Base-by-base conservation (phyloP, 2,797 vertebrate genomes). In the Fundulus diaphanus region DNA sequence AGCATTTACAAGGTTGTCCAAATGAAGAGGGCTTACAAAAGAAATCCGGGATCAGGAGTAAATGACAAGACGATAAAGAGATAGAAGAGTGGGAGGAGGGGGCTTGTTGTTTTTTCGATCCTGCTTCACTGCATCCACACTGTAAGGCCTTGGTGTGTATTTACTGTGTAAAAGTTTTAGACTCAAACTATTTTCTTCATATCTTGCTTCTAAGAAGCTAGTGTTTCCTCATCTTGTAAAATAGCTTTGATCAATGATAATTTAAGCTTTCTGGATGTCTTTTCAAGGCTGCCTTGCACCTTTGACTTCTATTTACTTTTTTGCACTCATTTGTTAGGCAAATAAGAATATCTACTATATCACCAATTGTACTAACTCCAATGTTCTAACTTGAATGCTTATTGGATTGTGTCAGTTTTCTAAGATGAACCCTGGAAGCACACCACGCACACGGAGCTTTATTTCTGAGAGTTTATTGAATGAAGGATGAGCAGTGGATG, bases 1-100 rank as follows among this genome's bases (percentile, higher is more conserved):
- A 82, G 88, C 59, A 70, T 90, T 92, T 83, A 85, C 70, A 1
- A 80, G 78, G 87, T 91, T 88, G 93, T 94, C 90, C 88, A 70
- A 57, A 78, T 78, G 78, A 89, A 89, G 87, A 79, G 68, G 76
- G 88, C 87, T 92, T 92, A 93, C 78, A 79, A 85, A 84, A 83
- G 89, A 88, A 92, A 90, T 90, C 85, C 79, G 85, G 85, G 92
- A 92, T 93, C 79, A 88, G 76, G 80, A 86, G 78, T 79, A 88
- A 92, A 92, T 89, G 83, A 93, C 88, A 90, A 91, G 88, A 85
- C 90, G 90, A 92, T 93, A 89, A 91, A 85, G 77, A 80, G 80
- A 85, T 80, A 42, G 70, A 73, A 78, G 82, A 80, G 77, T 66
- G 57, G 52, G 63, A 54, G 52, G 46, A 81, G 73, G 65, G 77